Evolutionary conservation across 2,797 vertebrate species (phyloP).

Genomic region (Macrochelys suwanniensis): DNA sequence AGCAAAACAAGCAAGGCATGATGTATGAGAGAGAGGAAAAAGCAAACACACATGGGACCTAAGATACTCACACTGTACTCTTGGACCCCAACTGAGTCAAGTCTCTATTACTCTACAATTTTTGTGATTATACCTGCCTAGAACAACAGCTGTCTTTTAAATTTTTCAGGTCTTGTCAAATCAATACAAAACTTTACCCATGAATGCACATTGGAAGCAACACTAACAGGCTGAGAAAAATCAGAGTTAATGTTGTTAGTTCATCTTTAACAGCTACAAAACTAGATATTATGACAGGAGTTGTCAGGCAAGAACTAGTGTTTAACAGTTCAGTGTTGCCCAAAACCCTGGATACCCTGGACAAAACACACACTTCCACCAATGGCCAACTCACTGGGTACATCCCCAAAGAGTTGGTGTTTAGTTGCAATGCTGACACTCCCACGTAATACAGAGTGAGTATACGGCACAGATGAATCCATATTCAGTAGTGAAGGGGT

Average conservation of each 20-base stretch:
- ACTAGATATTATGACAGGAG: not conserved
- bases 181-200: not conserved
- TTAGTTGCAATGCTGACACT: fast-evolving
- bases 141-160: not conserved
- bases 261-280: not conserved
- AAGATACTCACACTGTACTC: not conserved
- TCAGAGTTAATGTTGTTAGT: not conserved
- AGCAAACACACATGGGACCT: not conserved
- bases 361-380: not conserved
- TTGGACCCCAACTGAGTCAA: not conserved
- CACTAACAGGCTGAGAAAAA: not conserved
- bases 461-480: not conserved
- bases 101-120: not conserved
- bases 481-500: not conserved
- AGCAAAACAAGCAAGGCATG: not conserved
- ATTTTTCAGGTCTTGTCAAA: not conserved
- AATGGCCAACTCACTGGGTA: fast-evolving
- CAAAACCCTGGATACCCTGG: fast-evolving
- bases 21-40: not conserved
- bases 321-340: not conserved
- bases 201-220: not conserved
- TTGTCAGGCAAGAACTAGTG: not conserved
- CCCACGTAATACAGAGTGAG: not conserved
- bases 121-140: not conserved
- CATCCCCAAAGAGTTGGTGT: fast-evolving